phyloP scores from a whole-genome alignment of 2,113 vertebrate genomes.

The Pipra filicauda region DNA sequence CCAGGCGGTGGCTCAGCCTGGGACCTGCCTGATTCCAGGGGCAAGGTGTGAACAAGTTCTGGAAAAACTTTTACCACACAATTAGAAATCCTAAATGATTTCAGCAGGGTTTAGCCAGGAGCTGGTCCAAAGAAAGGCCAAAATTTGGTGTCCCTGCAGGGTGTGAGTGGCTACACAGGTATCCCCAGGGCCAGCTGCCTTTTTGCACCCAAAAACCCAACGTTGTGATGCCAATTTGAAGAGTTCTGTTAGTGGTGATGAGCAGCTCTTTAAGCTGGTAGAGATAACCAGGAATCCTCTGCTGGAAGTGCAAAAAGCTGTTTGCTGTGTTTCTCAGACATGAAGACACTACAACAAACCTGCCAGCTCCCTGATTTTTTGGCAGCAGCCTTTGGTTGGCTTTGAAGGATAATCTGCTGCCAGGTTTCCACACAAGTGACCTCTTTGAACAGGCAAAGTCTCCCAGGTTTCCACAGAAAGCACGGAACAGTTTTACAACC shows the following conservation, averaged over 20 bases:
- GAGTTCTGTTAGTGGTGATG: no score
- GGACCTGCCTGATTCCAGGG: background rate
- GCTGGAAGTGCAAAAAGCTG: background rate
- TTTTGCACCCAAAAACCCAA: no score
- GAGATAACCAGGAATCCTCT: background rate
- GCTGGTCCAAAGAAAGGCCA: background rate
- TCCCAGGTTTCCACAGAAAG: background rate
- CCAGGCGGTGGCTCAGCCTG: background rate
- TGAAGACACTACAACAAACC: background rate
- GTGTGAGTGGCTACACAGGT: no score
- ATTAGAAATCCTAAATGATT: background rate
- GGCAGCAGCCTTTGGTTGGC: background rate
- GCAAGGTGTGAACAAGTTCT: background rate
- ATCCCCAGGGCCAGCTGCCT: no score
- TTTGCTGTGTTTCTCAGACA: rapidly evolving
- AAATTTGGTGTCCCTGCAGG: background rate
- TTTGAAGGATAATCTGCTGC: background rate
- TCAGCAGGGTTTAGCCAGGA: background rate
- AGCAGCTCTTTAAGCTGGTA: no score
- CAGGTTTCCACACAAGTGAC: background rate
- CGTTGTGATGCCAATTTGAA: no score
- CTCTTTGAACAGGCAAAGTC: background rate
- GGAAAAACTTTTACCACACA: background rate
- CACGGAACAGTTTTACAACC: background rate
- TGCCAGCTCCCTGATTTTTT: background rate